phyloP scores from a whole-genome alignment of 2,888 invertebrate species.

The Ectropis crepuscularia region DNA sequence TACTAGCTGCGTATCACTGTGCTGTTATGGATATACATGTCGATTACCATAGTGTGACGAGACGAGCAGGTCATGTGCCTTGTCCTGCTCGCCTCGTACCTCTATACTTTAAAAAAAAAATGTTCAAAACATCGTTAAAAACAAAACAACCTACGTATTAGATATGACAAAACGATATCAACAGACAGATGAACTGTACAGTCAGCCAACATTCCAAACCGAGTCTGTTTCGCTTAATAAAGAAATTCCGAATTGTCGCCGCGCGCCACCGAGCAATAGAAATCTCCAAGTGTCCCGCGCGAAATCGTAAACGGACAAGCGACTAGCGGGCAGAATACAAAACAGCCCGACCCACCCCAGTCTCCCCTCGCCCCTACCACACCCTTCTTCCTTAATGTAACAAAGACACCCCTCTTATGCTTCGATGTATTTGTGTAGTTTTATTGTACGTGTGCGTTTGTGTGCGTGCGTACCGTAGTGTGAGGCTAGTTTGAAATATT shows the following conservation, averaged over 20 bases:
- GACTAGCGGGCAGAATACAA: slow-evolving; percentile 79
- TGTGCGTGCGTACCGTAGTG: slow-evolving; percentile 45
- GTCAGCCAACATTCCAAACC: slow-evolving; percentile 37
- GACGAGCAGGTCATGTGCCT: no score
- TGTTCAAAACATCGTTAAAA: background rate
- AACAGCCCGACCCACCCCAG: slow-evolving; percentile 62
- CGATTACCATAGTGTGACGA: no score
- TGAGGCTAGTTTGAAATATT: slow-evolving; percentile 73
- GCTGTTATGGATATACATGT: no score
- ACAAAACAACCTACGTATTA: background rate
- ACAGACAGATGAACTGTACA: slow-evolving; percentile 3
- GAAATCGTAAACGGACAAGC: slow-evolving; percentile 80
- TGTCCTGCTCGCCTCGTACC: no score
- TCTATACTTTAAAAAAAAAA: no score
- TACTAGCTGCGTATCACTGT: no score
- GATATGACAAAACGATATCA: background rate
- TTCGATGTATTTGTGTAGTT: slow-evolving; percentile 74
- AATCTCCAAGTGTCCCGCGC: slow-evolving; percentile 81
- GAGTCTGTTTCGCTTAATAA: slow-evolving; percentile 61
- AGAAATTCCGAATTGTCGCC: slow-evolving; percentile 75
- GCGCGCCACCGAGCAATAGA: slow-evolving; percentile 68
- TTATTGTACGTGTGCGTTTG: slow-evolving; percentile 63
- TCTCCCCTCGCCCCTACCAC: slow-evolving; percentile 61
- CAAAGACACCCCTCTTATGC: slow-evolving; percentile 83
- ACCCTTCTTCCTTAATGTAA: slow-evolving; percentile 83